These are phyloP conservation scores for Poliocrania exsul DNA, from an alignment of 2,797 vertebrate genomes.

Conservation along the genomic window DNA sequence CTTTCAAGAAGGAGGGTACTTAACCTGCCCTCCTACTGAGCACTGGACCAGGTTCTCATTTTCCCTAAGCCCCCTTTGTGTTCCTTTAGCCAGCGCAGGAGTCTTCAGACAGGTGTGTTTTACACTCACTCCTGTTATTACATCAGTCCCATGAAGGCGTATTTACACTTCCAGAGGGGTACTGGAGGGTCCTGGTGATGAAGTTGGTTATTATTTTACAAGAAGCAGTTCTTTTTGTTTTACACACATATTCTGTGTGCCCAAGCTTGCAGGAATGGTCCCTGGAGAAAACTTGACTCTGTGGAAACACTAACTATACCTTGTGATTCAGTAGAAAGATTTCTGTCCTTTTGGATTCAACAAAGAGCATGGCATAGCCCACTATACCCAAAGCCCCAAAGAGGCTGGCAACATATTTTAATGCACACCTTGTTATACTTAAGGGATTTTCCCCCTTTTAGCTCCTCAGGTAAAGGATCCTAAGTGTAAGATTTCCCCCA, in stretches of 20 bases:
- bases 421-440: background rate
- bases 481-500: background rate
- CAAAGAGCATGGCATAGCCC: background rate
- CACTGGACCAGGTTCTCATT: background rate
- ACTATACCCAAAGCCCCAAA: background rate
- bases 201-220: background rate
- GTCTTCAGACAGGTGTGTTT: background rate
- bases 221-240: background rate
- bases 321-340: background rate
- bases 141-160: background rate
- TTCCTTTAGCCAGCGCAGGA: background rate
- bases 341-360: background rate
- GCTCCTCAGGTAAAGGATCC: background rate
- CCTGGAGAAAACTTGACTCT: background rate
- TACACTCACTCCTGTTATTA: background rate
- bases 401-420: background rate
- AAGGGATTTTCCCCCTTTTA: background rate
- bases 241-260: accelerated
- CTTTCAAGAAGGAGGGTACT: background rate
- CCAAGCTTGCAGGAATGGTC: background rate
- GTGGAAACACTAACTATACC: background rate
- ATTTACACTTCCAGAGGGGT: background rate
- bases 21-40: background rate
- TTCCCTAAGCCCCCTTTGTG: background rate
- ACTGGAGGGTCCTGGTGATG: background rate